Conservation (phyloP, 2,888 invertebrate species). For the Panzeria rudis region DNA sequence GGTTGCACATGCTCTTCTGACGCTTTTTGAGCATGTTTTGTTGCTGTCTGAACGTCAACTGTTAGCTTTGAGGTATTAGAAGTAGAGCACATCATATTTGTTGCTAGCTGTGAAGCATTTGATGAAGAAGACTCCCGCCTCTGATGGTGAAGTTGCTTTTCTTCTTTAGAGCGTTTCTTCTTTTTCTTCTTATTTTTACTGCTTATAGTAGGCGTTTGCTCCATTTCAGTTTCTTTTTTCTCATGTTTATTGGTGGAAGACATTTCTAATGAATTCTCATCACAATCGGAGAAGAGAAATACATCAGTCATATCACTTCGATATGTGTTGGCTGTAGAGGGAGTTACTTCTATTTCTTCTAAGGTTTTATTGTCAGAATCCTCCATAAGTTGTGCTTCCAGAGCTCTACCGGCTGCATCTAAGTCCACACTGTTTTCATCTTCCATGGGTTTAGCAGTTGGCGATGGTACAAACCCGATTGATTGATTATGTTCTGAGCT, state of each 20-base stretch:
- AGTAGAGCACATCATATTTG: conserved; percentile 5
- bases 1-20: conserved; percentile 79
- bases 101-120: conserved; percentile 66
- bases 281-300: conserved; percentile 86
- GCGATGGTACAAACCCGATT: conserved; percentile 61
- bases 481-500: conserved; percentile 76
- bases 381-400: conserved; percentile 91
- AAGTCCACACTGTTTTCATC: conserved; percentile 92
- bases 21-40: conserved; percentile 73
- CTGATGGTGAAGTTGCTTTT: conserved; percentile 87
- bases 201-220: conserved; percentile 50
- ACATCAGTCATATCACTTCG: conserved; percentile 85
- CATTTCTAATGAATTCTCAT: conserved; percentile 85
- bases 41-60: conserved; percentile 78
- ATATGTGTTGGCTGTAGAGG: conserved; percentile 81
- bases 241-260: conserved; percentile 75
- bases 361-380: conserved; percentile 85
- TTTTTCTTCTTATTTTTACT: conserved; percentile 90
- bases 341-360: conserved; percentile 82
- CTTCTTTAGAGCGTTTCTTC: conserved; percentile 92
- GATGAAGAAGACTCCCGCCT: conserved; percentile 76
- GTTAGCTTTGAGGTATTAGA: conserved; percentile 77
- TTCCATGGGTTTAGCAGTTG: conserved; percentile 76
- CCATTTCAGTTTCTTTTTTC: conserved; percentile 66
- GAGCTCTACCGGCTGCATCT: conserved; percentile 91